Conservation (phyloP, 1,140 invertebrate species). For the Sarcophaga bullata region DNA sequence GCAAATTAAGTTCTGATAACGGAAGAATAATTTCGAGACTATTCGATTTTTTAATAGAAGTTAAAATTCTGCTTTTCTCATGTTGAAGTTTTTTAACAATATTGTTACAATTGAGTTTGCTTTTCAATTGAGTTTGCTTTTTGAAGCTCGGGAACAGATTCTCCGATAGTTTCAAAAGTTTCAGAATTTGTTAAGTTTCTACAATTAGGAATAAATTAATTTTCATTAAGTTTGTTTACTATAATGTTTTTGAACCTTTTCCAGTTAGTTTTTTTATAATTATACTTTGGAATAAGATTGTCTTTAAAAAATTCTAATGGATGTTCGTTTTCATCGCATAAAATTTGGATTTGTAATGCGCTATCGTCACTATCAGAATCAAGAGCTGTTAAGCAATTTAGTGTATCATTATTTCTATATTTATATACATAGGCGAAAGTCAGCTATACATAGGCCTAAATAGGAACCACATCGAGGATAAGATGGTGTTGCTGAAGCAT, state of each 20-base stretch:
- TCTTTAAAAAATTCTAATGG: not conserved
- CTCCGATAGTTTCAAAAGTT: not conserved
- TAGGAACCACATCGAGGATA: no score
- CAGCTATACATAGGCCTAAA: no score
- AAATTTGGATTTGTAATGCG: not conserved
- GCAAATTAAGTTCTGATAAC: not conserved
- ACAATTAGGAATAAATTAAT: not conserved
- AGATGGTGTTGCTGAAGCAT: no score
- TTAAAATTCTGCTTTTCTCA: constrained; percentile 16
- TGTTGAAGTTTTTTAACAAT: not conserved
- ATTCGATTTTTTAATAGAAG: constrained; percentile 25
- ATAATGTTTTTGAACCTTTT: not conserved
- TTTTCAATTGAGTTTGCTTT: not conserved
- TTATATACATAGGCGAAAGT: not conserved
- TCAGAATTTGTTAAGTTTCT: constrained; percentile 11
- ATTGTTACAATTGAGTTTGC: not conserved
- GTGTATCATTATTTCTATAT: not conserved
- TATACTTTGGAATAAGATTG: not conserved
- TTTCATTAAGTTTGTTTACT: not conserved
- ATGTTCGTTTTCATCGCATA: not conserved
- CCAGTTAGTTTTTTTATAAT: constrained; percentile 12
- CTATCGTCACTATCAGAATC: constrained; percentile 15
- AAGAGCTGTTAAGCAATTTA: not conserved
- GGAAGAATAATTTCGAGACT: not conserved
- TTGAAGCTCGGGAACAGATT: not conserved